These are phyloP conservation scores for Ganaspis sp. DNA, from an alignment of 1,140 invertebrate genomes.

Conservation along the genomic window DNA sequence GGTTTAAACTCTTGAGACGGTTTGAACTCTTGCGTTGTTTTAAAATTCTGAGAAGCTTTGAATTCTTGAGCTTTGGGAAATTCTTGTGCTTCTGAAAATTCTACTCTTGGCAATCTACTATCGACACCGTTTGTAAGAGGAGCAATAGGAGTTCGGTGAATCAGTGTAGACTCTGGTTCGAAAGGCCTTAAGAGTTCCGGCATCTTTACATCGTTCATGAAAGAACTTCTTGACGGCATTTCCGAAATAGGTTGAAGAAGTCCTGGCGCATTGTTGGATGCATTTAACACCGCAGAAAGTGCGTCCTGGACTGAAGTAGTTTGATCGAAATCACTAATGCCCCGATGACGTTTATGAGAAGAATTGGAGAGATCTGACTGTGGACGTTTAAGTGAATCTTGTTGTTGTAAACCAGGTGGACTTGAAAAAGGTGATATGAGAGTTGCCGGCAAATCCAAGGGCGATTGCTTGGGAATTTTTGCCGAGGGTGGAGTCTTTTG, in stretches of 20 bases:
- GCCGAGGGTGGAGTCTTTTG: slow-evolving; percentile 64
- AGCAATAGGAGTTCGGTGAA: neutral
- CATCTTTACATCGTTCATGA: neutral
- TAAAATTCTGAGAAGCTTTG: neutral
- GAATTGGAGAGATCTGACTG: neutral
- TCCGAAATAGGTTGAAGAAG: slow-evolving; percentile 10
- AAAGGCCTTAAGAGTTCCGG: neutral
- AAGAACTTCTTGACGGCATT: neutral
- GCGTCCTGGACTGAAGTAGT: neutral
- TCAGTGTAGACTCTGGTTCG: neutral
- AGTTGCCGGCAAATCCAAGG: slow-evolving; percentile 49
- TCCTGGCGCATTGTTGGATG: neutral
- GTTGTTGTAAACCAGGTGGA: slow-evolving; percentile 51
- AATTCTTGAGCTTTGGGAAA: neutral
- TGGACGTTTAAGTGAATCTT: slow-evolving; percentile 38
- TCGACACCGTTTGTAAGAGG: slow-evolving; percentile 2
- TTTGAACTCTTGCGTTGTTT: neutral
- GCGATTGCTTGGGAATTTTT: slow-evolving; percentile 59
- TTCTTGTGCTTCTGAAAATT: slow-evolving; percentile 9
- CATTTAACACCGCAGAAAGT: neutral
- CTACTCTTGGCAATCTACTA: neutral
- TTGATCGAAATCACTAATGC: neutral
- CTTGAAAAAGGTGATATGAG: slow-evolving; percentile 59
- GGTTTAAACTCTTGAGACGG: neutral
- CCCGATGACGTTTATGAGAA: slow-evolving; percentile 4